A percentile compares a stretch with the other conserved stretches of the same genome.
These are phyloP conservation scores for Sorex fumeus DNA, from an alignment of 2,113 vertebrate species.

Conservation along the genomic window DNA sequence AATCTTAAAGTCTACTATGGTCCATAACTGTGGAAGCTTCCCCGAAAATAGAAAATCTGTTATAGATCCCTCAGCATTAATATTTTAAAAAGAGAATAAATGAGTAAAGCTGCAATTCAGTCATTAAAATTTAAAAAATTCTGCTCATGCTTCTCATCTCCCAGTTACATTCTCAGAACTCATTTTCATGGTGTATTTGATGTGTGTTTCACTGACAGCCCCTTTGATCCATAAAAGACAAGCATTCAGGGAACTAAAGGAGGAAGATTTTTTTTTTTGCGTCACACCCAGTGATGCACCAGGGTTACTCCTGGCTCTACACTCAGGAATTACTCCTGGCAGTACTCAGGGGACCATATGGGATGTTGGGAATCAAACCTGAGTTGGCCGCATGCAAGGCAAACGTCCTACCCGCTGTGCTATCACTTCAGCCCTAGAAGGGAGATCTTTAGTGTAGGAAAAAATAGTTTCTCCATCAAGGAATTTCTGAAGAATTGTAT, in stretches of 20 bases:
- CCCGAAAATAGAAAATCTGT: constrained; percentile 82
- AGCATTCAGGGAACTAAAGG: constrained; percentile 13
- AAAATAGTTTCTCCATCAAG: constrained; percentile 21
- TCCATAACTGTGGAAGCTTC: constrained; percentile 71
- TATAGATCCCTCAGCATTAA: constrained; percentile 78
- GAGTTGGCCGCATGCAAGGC: no score
- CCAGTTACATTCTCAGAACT: constrained; percentile 52
- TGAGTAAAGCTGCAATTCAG: constrained; percentile 74
- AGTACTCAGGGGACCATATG: no score
- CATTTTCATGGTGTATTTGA: constrained; percentile 56
- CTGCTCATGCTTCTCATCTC: constrained; percentile 9
- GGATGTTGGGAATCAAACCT: no score
- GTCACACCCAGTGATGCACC: no score
- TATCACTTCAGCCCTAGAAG: no score
- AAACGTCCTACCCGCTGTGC: no score
- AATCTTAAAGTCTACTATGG: constrained; percentile 82
- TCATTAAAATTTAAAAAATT: constrained; percentile 69
- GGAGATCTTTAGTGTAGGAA: background rate
- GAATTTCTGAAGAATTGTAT: constrained; percentile 20
- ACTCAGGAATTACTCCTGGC: no score
- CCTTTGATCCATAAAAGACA: constrained; percentile 23
- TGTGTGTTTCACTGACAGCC: constrained; percentile 37
- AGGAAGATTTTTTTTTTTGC: no score
- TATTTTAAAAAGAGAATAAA: constrained; percentile 80
- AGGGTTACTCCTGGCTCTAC: no score